Evolutionary conservation across 2,797 vertebrate species (phyloP).

Genomic region (Siniperca undulata): DNA sequence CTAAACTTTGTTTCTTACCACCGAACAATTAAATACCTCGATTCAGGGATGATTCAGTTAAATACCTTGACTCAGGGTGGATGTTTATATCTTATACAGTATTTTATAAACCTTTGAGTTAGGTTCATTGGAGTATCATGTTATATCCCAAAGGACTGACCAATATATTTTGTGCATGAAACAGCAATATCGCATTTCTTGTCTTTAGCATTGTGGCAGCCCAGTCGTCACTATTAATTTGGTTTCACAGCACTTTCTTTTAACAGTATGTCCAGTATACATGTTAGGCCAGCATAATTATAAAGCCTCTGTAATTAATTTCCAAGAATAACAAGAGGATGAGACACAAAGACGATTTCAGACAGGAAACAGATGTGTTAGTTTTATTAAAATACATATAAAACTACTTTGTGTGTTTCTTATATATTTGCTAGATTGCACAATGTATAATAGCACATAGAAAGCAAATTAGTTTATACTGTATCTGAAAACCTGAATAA

Average conservation of each 20-base stretch:
- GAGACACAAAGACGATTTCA: slow-evolving; percentile 86
- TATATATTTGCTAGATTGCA: slow-evolving; percentile 86
- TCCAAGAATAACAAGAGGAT: slow-evolving; percentile 74
- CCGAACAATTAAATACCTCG: not conserved
- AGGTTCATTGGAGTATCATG: not conserved
- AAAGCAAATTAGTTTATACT: slow-evolving; percentile 77
- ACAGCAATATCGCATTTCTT: slow-evolving; percentile 11
- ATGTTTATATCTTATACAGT: slow-evolving; percentile 12
- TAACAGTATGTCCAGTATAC: slow-evolving; percentile 61
- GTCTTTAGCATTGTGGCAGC: slow-evolving; percentile 1
- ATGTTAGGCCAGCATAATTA: slow-evolving; percentile 48
- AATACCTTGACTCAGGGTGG: not conserved
- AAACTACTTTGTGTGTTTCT: slow-evolving; percentile 88
- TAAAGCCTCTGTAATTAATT: slow-evolving; percentile 52
- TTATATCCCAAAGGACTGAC: slow-evolving; percentile 2
- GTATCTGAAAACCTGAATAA: slow-evolving; percentile 79
- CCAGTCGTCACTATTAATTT: slow-evolving; percentile 28
- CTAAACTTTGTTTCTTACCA: slow-evolving; percentile 4
- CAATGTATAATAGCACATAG: slow-evolving; percentile 86
- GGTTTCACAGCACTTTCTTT: slow-evolving; percentile 64
- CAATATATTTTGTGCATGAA: not conserved
- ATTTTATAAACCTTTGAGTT: slow-evolving; percentile 15
- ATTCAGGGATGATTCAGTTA: not conserved
- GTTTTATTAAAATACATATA: slow-evolving; percentile 93
- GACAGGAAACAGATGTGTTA: slow-evolving; percentile 87